Conservation (phyloP, 2,888 invertebrate genomes). For the Sarcophaga carnaria region DNA sequence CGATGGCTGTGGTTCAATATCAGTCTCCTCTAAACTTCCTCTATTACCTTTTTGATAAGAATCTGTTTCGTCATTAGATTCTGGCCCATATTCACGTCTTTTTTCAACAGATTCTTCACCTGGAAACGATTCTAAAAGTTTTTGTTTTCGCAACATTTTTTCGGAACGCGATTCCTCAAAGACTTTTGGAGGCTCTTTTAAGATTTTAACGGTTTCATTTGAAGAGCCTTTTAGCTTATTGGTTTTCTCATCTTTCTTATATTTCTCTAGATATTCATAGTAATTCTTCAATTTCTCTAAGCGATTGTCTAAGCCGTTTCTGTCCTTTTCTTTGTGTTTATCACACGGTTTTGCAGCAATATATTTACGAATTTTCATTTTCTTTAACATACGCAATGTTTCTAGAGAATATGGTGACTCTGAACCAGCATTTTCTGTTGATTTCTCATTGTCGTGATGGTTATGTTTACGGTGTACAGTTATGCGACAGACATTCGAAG, state of each 20-base stretch:
- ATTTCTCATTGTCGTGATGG: not conserved
- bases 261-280: constrained; percentile 39
- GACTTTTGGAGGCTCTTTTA: not conserved
- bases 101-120: not conserved
- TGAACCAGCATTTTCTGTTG: not conserved
- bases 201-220: not conserved
- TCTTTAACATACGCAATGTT: constrained; percentile 66
- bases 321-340: constrained; percentile 20
- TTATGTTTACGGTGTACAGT: constrained; percentile 31
- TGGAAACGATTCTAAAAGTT: not conserved
- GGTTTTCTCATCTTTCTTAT: not conserved
- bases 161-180: not conserved
- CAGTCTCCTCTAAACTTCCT: not conserved
- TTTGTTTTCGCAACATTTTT: not conserved
- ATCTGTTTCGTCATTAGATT: not conserved
- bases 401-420: constrained; percentile 52
- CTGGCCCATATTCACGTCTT: not conserved
- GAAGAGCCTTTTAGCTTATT: not conserved
- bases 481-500: constrained; percentile 57
- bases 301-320: not conserved
- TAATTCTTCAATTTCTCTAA: constrained; percentile 29
- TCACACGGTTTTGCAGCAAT: constrained; percentile 44
- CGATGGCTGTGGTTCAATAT: not conserved
- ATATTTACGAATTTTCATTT: constrained; percentile 67
- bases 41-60: not conserved